Conservation (phyloP, 2,113 vertebrate species). For the Cryptotis parvus region DNA sequence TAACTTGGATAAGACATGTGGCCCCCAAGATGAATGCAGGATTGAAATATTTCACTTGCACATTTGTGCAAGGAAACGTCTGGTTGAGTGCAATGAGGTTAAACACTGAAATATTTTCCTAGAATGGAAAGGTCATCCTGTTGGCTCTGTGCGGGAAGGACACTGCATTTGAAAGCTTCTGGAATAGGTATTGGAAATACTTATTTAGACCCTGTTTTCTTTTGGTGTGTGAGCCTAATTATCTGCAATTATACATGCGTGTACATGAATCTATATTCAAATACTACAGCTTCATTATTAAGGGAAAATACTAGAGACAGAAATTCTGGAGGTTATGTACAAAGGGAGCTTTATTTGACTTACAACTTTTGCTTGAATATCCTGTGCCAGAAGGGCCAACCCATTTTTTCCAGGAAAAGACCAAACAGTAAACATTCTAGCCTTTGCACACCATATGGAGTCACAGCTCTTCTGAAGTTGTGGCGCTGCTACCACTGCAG, state of each 20-base stretch:
- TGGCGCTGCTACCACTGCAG: background rate
- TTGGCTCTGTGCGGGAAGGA: constrained; percentile 5
- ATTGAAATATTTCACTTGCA: constrained; percentile 81
- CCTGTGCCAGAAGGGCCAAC: background rate
- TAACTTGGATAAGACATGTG: constrained; percentile 82
- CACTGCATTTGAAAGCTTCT: background rate
- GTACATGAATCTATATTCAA: background rate
- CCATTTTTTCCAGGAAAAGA: background rate
- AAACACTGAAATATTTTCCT: constrained; percentile 74
- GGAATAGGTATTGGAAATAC: background rate
- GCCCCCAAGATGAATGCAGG: constrained; percentile 80
- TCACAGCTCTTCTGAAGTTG: background rate
- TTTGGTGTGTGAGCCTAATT: background rate
- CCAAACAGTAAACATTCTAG: constrained; percentile 26
- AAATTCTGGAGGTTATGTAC: constrained; percentile 42
- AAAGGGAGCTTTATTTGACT: constrained; percentile 51
- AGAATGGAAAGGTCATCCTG: constrained; percentile 72
- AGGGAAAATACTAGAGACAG: background rate
- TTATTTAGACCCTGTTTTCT: background rate
- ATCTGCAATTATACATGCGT: background rate
- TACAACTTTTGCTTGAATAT: constrained; percentile 7
- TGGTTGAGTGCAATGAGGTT: constrained; percentile 72
- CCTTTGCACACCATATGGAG: background rate
- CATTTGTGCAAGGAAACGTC: constrained; percentile 78
- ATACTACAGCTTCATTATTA: background rate